These are phyloP conservation scores for Chiridota heheva DNA, from an alignment of 35 echinoderm and acorn worm species.

Conservation along the genomic window DNA sequence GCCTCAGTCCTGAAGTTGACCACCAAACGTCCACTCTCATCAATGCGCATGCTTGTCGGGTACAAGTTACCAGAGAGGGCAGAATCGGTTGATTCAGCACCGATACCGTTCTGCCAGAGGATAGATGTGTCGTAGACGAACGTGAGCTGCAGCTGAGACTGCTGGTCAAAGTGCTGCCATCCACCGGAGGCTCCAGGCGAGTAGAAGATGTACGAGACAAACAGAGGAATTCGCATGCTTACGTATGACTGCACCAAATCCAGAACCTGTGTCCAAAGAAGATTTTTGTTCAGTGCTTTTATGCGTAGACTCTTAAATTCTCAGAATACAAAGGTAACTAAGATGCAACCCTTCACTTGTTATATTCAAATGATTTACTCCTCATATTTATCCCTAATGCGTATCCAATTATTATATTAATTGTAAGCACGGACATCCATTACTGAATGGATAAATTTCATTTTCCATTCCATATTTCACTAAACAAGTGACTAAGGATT, in stretches of 20 bases:
- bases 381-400: too few species aligned
- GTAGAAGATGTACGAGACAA: constrained; percentile 95
- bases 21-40: constrained; percentile 86
- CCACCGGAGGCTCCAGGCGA: constrained; percentile 88
- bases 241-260: constrained; percentile 96
- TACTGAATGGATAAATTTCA: too few species aligned
- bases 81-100: constrained; percentile 60
- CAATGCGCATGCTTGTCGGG: constrained; percentile 98
- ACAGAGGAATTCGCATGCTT: constrained; percentile 70
- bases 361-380: too few species aligned
- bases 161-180: constrained; percentile 99
- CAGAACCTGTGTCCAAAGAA: constrained; percentile 57
- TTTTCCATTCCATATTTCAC: too few species aligned
- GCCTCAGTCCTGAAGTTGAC: constrained; percentile 99
- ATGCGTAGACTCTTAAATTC: too few species aligned
- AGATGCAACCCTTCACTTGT: too few species aligned
- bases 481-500: too few species aligned
- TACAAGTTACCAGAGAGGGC: constrained; percentile 80
- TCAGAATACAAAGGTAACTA: too few species aligned
- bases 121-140: constrained; percentile 99
- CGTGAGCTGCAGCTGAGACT: constrained; percentile 88
- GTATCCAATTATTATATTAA: too few species aligned
- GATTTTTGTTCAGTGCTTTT: too few species aligned
- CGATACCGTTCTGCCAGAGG: constrained; percentile 96
- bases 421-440: too few species aligned